Base-by-base conservation (phyloP, 2,888 invertebrate species). In the Caenorhabditis macrosperma region DNA sequence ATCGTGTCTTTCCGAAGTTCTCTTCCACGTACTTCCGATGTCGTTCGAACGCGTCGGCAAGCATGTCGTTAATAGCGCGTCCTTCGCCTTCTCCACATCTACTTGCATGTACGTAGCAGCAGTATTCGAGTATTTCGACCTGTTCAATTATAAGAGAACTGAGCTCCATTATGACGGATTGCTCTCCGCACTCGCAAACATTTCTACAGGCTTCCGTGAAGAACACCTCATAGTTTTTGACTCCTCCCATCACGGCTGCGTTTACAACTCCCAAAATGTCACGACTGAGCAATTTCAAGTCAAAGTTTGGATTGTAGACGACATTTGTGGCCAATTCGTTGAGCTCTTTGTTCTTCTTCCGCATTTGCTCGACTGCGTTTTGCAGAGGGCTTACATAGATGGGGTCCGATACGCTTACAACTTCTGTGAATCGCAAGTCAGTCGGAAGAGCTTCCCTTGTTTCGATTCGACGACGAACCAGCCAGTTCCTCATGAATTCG, bases 61-160 rank as follows among this genome's bases (percentile, higher is more conserved):
- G 57, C 24, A 76, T 69, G 0, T 82, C 82, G 82, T 88, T 88
- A 46, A 88, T 82, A 2, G 50, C 57, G 28, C 78, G 60, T 9
- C 54, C 59, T n/a, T 81, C 76, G 46, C 41, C 57, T 52, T 80
- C 74, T n/a, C 15, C 38, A 59, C 81, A 76, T 55, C 69, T 24
- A 38, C 50, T 75, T 1, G 85, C 81, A 72, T 88, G 88, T 12
- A 85, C 85, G 63, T 79, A 88, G 52, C 88, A 78, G 54, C 88
- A 85, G 76, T 85, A 86, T 71, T 88, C 88, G 9, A 88, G 77
- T 26, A 88, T 86, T 22, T 86, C 82, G 5, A 88, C 85, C 68
- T 88, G 88, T 33, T 87, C 82, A 35, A 85, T 77, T 7, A 88
- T 86, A 12, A 87, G 63, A 1, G 69, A 72, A 12, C 81, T 82